phyloP scores from a whole-genome alignment of 2,888 invertebrate genomes.

The Anoplius nigerrimus region DNA sequence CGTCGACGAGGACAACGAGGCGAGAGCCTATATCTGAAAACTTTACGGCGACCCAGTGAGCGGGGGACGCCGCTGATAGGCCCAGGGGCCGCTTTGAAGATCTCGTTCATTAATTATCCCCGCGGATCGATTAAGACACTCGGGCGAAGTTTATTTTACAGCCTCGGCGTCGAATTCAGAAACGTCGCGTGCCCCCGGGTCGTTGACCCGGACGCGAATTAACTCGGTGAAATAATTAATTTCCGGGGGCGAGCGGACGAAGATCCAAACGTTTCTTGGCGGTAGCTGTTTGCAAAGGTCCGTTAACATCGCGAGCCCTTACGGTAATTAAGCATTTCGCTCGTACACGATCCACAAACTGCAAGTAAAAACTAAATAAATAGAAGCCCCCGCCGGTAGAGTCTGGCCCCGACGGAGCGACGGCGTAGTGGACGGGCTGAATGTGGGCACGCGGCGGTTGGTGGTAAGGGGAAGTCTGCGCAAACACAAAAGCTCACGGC shows the following conservation, averaged over 20 bases:
- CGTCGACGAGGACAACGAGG: no score
- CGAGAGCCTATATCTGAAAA: neutral
- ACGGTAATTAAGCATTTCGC: conserved; percentile 57
- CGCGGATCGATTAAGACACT: no score
- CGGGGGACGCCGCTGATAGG: neutral
- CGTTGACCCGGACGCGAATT: no score
- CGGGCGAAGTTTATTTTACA: no score
- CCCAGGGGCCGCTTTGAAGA: neutral
- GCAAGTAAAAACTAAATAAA: conserved; percentile 59
- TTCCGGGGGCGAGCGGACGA: neutral
- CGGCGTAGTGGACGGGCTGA: conserved; percentile 31
- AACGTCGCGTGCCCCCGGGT: neutral
- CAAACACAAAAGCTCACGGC: conserved; percentile 67
- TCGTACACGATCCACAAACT: conserved; percentile 42
- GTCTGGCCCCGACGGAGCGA: conserved; percentile 21
- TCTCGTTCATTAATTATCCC: no score
- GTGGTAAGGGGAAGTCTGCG: conserved; percentile 43
- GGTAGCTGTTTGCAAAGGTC: conserved; percentile 38
- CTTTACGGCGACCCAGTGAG: neutral
- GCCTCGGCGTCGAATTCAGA: neutral
- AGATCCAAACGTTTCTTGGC: conserved; percentile 17
- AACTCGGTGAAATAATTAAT: no score
- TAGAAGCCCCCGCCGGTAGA: conserved; percentile 27
- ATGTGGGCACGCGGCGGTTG: conserved; percentile 36
- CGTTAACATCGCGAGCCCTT: conserved; percentile 41